Evolutionary conservation across 2,113 vertebrate species (phyloP), one percentile per base, ranked within the genome.

Genomic region (Oncorhynchus keta): DNA sequence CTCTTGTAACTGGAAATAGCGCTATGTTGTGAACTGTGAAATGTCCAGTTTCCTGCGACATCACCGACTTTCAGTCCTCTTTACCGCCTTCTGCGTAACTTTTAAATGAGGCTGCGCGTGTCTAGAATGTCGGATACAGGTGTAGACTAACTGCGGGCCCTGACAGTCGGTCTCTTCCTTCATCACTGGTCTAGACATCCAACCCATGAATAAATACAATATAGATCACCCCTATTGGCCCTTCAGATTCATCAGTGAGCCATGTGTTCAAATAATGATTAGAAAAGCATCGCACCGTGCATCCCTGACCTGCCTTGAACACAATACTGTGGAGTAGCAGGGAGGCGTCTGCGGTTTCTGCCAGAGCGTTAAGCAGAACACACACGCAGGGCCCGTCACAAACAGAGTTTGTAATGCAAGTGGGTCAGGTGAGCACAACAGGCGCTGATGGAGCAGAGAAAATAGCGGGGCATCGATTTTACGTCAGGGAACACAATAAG

Each of bases 171-270:
- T 51, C 35, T 2, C 73, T 39, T 81, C 71, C 64, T 26, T 26
- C 59, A 35, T 86, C 67, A 13, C 48, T 39, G 64, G 70, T 85
- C 75, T 83, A 80, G 75, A 84, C 77, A 67, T 73, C 76, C 72
- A 85, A 85, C 71, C 78, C 82, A 85, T 85, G 81, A 84, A 85
- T 89, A 81, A 83, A 87, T 83, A 87, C 71, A 85, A 73, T 65
- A 82, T 59, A 82, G 68, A 81, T 85, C 55, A 30, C 66, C 65
- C 77, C 76, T 65, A 70, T 82, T 81, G 75, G 49, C 70, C 67
- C 62, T 13, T 7, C 70, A 69, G 68, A 81, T 87, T 79, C 66
- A 85, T 87, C 80, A 79, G 30, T 80, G 49, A 77, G 81, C 79
- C 65, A 20, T 20, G 65, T 69, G 70, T 75, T 84, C 71, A 80